Evolutionary conservation across 2,888 invertebrate genomes (phyloP).

Genomic region (Agriopis aurantiaria): DNA sequence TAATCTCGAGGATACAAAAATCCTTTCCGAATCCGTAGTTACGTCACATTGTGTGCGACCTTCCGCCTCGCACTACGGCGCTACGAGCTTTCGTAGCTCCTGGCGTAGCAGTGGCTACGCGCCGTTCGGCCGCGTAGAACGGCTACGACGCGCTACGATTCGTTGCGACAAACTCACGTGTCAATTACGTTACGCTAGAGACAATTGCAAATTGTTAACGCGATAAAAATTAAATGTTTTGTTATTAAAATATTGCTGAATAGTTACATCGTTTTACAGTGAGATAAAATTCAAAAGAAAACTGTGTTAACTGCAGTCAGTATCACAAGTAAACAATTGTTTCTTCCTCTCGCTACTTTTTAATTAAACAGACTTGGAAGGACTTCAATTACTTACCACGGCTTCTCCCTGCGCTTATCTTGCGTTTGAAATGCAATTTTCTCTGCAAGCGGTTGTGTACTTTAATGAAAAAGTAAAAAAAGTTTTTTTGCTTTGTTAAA

Average conservation of each 20-base stretch:
- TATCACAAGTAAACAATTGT: constrained; percentile 15
- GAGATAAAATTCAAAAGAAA: not conserved
- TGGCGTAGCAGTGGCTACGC: constrained; percentile 79
- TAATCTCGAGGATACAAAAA: constrained; percentile 27
- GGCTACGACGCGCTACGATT: constrained; percentile 58
- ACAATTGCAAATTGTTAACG: not conserved
- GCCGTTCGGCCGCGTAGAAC: constrained; percentile 69
- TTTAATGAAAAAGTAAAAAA: constrained; percentile 47
- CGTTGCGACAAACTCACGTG: constrained; percentile 16
- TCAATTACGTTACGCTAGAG: not conserved
- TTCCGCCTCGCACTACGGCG: constrained; percentile 58
- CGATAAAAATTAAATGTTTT: not conserved
- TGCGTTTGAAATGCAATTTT: constrained; percentile 40
- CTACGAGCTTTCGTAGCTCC: constrained; percentile 58
- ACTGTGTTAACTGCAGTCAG: not conserved
- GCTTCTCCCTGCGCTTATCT: constrained; percentile 25
- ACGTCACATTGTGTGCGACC: constrained; percentile 65
- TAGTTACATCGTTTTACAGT: not conserved
- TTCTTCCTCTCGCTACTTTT: constrained; percentile 26
- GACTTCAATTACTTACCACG: constrained; percentile 25
- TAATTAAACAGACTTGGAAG: constrained; percentile 34
- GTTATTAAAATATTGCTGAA: not conserved
- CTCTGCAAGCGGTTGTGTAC: constrained; percentile 36
- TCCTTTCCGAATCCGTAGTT: constrained; percentile 41
- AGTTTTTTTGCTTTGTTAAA: constrained; percentile 23